Evolutionary conservation across 2,888 invertebrate genomes (phyloP).

Genomic region (Geotrupes spiniger): DNA sequence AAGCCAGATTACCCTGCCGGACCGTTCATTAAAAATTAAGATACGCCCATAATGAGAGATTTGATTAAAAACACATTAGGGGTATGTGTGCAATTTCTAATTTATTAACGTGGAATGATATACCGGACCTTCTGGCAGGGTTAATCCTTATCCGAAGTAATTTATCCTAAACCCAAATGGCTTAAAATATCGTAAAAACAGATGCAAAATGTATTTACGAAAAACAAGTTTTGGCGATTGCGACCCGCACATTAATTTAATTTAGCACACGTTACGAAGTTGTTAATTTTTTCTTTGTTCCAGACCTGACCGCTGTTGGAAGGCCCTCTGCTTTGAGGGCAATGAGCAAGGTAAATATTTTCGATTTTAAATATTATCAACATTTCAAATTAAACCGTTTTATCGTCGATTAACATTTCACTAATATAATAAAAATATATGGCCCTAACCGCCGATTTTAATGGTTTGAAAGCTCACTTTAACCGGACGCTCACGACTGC

Average conservation of each 20-base stretch:
- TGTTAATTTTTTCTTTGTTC: conserved; percentile 33
- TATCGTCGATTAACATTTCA: too few relatives aligned
- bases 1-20: conserved; percentile 24
- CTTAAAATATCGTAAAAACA: conserved; percentile 9
- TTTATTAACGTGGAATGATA: conserved; percentile 34
- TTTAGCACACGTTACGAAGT: neutral
- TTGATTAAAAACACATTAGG: conserved; percentile 52
- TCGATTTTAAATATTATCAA: too few relatives aligned
- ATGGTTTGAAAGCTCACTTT: too few relatives aligned
- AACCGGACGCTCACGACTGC: neutral
- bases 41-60: conserved; percentile 49
- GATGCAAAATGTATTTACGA: neutral
- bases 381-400: too few relatives aligned
- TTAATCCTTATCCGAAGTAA: conserved; percentile 30
- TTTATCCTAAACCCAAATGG: conserved; percentile 26
- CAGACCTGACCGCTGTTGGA: conserved; percentile 44
- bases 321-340: conserved; percentile 42
- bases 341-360: conserved; percentile 49
- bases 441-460: too few relatives aligned
- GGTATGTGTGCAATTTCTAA: conserved; percentile 38
- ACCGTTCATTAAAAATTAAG: conserved; percentile 50
- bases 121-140: conserved; percentile 25
- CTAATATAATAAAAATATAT: too few relatives aligned
- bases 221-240: neutral
- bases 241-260: neutral